phyloP scores from a whole-genome alignment of 2,113 vertebrate genomes.

The Poicephalus meyeri region DNA sequence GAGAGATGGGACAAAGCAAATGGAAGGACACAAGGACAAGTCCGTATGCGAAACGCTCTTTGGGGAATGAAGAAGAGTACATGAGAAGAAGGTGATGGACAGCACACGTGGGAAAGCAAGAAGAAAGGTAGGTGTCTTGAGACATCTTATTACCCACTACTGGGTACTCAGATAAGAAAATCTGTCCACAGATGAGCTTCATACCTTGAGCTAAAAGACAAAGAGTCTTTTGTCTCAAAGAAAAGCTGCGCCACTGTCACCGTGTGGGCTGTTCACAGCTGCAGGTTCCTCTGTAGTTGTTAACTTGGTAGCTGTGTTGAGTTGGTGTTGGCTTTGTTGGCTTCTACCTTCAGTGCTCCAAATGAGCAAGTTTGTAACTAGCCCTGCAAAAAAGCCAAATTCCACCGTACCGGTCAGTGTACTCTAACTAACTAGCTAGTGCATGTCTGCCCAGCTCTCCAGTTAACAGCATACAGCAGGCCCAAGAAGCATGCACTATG shows the following conservation, averaged over 20 bases:
- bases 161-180: not conserved
- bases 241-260: not conserved
- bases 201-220: not conserved
- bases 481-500: rapidly evolving
- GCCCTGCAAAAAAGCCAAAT: not conserved
- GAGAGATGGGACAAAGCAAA: not conserved
- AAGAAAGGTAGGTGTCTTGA: not conserved
- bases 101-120: not conserved
- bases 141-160: not conserved
- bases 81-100: not conserved
- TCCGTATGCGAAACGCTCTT: not conserved
- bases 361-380: not conserved
- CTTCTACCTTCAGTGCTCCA: not conserved
- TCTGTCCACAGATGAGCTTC: not conserved
- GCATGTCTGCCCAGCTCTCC: not conserved
- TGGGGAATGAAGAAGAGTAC: not conserved
- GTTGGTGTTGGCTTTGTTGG: not conserved
- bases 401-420: not conserved
- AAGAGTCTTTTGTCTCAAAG: not conserved
- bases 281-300: not conserved
- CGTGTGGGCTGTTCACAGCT: not conserved
- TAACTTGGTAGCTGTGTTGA: not conserved
- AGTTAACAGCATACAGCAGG: not conserved
- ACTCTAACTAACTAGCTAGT: not conserved
- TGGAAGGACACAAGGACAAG: not conserved